Conservation (phyloP, 2,797 vertebrate genomes). For the Ceryle rudis region DNA sequence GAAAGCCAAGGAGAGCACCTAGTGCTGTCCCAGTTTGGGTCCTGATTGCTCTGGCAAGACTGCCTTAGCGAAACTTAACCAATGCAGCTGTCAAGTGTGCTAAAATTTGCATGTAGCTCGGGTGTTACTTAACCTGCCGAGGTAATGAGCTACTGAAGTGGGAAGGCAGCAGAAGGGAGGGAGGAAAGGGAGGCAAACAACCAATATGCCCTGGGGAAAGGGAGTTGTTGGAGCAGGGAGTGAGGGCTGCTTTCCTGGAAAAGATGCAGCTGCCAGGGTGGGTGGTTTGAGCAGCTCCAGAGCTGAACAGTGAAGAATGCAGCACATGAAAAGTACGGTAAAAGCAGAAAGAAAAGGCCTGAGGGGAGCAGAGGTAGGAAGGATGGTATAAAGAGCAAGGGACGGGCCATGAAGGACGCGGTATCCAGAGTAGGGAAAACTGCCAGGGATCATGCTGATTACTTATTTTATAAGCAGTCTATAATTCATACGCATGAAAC, state of each 20-base stretch:
- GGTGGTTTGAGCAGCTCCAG: neutral
- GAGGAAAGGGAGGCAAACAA: neutral
- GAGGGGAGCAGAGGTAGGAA: neutral
- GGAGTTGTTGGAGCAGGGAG: neutral
- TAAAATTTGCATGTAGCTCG: neutral
- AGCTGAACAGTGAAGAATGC: neutral
- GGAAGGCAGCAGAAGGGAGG: neutral
- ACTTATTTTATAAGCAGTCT: neutral
- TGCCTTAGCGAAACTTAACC: fast-evolving
- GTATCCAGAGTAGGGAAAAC: neutral
- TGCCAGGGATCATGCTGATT: neutral
- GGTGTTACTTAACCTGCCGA: neutral
- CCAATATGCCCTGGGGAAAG: fast-evolving
- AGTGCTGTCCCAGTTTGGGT: neutral
- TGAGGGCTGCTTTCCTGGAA: neutral
- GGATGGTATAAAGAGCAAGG: neutral
- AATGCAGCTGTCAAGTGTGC: neutral
- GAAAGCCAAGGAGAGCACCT: neutral
- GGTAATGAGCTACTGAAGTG: neutral
- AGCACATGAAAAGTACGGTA: neutral
- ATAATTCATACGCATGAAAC: neutral
- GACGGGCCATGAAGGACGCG: neutral
- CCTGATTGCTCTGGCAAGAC: neutral
- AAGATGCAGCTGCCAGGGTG: neutral
- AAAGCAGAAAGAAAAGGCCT: neutral